phyloP scores from a whole-genome alignment of 2,113 vertebrate genomes.

The Hippopotamus amphibius region DNA sequence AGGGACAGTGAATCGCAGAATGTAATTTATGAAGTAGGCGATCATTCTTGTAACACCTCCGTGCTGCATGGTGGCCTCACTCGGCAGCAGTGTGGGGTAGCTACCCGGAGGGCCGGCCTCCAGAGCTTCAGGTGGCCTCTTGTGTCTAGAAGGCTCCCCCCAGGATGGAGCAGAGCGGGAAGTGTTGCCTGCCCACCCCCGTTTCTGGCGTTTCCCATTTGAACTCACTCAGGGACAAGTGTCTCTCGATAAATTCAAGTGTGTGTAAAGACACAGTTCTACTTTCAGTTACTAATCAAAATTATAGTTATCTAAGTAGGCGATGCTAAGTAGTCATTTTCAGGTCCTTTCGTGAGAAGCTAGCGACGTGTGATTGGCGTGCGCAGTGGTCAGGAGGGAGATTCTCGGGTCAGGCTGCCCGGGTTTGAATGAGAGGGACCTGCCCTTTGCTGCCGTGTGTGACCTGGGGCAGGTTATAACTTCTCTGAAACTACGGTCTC shows the following conservation, averaged over 20 bases:
- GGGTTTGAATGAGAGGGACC: not conserved
- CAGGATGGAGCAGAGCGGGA: not conserved
- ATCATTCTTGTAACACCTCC: not conserved
- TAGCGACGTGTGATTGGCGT: not conserved
- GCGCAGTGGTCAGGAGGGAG: not conserved
- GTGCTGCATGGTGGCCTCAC: not conserved
- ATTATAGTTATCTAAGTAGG: not conserved
- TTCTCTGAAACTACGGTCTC: not conserved
- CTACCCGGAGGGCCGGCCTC: not conserved
- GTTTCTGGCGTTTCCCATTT: not conserved
- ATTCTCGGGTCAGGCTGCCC: not conserved
- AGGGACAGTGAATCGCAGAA: constrained; percentile 13
- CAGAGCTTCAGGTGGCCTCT: not conserved
- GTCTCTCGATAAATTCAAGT: not conserved
- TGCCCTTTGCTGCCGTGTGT: not conserved
- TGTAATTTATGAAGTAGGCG: constrained; percentile 31
- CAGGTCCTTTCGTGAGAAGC: not conserved
- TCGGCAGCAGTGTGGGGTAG: rapidly evolving
- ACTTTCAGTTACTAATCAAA: not conserved
- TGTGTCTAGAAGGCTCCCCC: not conserved
- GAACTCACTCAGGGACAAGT: not conserved
- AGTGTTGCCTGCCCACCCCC: not conserved
- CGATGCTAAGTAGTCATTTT: not conserved
- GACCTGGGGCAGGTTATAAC: not conserved
- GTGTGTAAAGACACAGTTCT: not conserved